Percentiles rank a stretch among this genome's conserved stretches.
These are phyloP conservation scores for Tinea semifulvella DNA, from an alignment of 2,888 invertebrate species.

Conservation along the genomic window DNA sequence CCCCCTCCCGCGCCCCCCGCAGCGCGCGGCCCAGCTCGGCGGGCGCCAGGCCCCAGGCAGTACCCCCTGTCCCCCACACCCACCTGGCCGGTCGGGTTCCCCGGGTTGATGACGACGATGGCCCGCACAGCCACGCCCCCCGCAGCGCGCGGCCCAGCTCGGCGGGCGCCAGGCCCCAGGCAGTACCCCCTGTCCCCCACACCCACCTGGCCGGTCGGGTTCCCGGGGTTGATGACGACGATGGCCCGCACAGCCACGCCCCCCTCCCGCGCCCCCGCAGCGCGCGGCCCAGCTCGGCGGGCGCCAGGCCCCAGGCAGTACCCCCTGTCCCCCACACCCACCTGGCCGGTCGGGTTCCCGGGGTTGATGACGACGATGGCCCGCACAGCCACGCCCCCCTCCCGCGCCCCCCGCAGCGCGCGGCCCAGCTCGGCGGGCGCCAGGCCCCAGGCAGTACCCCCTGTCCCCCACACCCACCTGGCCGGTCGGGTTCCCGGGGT, in stretches of 20 bases:
- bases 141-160: slow-evolving; percentile 75
- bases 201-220: slow-evolving; percentile 97
- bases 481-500: slow-evolving; percentile 99
- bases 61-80: too few relatives aligned
- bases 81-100: slow-evolving; percentile 98
- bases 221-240: slow-evolving; percentile 98
- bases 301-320: slow-evolving; percentile 84
- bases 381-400: slow-evolving; percentile 72
- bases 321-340: too few relatives aligned
- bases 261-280: slow-evolving; percentile 66
- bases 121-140: slow-evolving; percentile 77
- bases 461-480: too few relatives aligned
- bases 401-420: slow-evolving; percentile 69
- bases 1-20: slow-evolving; percentile 63
- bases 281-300: slow-evolving; percentile 79
- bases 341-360: slow-evolving; percentile 98
- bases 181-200: slow-evolving; percentile 84
- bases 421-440: slow-evolving; percentile 82
- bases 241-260: slow-evolving; percentile 80
- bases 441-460: slow-evolving; percentile 87
- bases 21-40: slow-evolving; percentile 82
- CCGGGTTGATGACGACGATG: slow-evolving; percentile 96
- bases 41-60: slow-evolving; percentile 84
- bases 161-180: slow-evolving; percentile 82
- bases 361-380: slow-evolving; percentile 97